These are phyloP conservation scores for Suricata suricatta DNA, from an alignment of 2,113 vertebrate species.

Conservation along the genomic window DNA sequence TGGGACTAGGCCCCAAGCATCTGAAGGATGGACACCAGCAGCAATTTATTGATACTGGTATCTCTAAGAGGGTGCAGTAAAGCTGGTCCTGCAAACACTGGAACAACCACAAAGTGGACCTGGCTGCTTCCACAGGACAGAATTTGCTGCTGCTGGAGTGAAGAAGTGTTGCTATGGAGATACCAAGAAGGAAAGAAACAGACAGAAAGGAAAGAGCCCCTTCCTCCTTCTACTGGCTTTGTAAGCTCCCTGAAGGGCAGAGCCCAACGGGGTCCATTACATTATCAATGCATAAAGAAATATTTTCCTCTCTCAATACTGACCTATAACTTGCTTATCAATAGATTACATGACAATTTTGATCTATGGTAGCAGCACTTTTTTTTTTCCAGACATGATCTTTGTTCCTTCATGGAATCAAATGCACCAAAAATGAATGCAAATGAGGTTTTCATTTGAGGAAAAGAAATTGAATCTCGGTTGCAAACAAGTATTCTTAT, in stretches of 20 bases:
- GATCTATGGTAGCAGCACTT: neutral
- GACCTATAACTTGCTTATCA: neutral
- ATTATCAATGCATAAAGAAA: neutral
- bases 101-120: neutral
- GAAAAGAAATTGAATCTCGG: neutral
- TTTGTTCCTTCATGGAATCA: neutral
- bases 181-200: neutral
- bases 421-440: neutral
- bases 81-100: neutral
- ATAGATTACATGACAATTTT: neutral
- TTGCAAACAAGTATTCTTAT: neutral
- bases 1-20: neutral
- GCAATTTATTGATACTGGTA: neutral
- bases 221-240: neutral
- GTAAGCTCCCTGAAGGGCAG: neutral
- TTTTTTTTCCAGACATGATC: neutral
- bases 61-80: neutral
- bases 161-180: conserved; percentile 34
- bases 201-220: neutral
- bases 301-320: neutral
- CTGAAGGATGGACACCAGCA: no score
- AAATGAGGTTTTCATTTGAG: neutral
- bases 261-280: neutral
- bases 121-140: neutral
- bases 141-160: neutral